Base-by-base conservation (phyloP, 2,797 vertebrate species). In the Phrynocephalus forsythii region DNA sequence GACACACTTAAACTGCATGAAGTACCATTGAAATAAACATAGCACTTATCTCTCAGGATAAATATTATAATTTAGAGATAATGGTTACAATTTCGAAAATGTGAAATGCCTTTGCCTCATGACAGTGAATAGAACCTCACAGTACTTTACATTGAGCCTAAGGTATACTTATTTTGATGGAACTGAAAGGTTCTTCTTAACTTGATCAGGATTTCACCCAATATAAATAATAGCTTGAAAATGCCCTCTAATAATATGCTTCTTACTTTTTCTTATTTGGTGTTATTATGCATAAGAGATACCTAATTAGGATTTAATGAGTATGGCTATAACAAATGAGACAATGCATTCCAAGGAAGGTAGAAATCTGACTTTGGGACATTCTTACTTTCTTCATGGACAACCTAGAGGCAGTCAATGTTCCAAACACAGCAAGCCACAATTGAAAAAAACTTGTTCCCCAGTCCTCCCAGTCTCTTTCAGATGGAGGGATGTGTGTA, bases 11-110 rank as follows among this genome's bases (percentile, higher is more conserved):
- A 11, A 30, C 50, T 30, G 48, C 26, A 18, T 71, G 69, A 50
- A 69, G 18, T n/a, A 18, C 28, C 81, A 83, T 50, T 83, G 67
- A 71, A 83, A 69, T 79, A 33, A 69, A 79, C 68, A 38, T 71
- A 38, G 30, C 8, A 38, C 67, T 85, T 85, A 22, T 38, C 10
- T 50, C 16, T 20, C 13, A 44, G 26, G n/a, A 13, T 30, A 44
- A 85, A n/a, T n/a, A 28, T 68, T 69, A 52, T 33, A 84, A 28
- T 76, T 3, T 76, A 33, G 16, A 22, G 18, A 33, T 78, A 79
- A 72, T 56, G 52, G 15, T 3, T 80, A 5, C 38, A 33, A 2
- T 73, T 3, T 44, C 7, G 50, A n/a, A 72, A 72, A 80, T 38
- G 30, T 71, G 28, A 79, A 86, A 28, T 56, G 50, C 26, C 76